Evolutionary conservation across 2,797 vertebrate species (phyloP).

Genomic region (Stomatorhinus walkeri): DNA sequence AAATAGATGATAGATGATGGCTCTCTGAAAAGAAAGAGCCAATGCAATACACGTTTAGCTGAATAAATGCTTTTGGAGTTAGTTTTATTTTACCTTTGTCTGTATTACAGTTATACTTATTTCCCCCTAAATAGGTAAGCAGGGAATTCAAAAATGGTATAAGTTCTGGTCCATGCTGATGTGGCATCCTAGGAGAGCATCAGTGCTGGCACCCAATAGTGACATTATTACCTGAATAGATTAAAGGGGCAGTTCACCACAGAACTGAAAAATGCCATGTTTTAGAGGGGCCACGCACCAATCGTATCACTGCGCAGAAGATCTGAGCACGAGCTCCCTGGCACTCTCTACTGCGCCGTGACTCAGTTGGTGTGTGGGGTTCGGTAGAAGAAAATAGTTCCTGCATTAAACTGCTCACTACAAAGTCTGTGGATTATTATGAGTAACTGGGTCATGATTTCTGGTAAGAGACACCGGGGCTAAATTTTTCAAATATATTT

Average conservation of each 20-base stretch:
- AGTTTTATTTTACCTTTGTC: not conserved
- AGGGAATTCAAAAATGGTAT: not conserved
- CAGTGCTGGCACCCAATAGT: not conserved
- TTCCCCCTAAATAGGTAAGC: not conserved
- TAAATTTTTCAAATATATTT: not conserved
- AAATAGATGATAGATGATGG: not conserved
- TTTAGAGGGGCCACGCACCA: not conserved
- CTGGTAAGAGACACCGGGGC: not conserved
- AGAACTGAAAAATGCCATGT: not conserved
- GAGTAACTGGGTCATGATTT: not conserved
- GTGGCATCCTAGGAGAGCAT: not conserved
- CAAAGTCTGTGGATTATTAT: not conserved
- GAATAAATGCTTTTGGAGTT: not conserved
- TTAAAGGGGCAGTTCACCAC: not conserved
- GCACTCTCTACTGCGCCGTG: not conserved
- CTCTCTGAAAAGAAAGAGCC: not conserved
- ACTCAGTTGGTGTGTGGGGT: not conserved
- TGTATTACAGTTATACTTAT: not conserved
- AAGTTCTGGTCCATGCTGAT: not conserved
- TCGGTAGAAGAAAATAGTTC: not conserved
- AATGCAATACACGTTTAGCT: not conserved
- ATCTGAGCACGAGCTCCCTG: not conserved
- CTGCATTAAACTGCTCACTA: not conserved
- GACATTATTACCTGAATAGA: not conserved
- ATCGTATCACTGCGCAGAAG: not conserved